Base-by-base conservation (phyloP, 37 sponge, comb jelly and placozoan species). In the Beroe ovata region DNA sequence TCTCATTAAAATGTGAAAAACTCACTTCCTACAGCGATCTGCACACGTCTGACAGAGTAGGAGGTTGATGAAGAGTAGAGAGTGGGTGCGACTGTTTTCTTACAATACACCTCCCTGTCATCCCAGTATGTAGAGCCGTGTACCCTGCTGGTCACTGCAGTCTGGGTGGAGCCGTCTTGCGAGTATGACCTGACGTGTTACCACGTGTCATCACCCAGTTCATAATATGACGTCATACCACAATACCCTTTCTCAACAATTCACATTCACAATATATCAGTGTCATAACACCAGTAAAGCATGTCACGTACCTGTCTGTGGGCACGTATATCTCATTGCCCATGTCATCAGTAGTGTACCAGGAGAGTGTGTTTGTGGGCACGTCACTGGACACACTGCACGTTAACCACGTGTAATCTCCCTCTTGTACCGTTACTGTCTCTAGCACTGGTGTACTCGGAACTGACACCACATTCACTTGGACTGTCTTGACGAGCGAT, bases 281-380 rank as follows among this genome's bases (percentile, higher is more conserved):
- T n/a, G n/a, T n/a, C n/a, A n/a, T n/a, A n/a, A n/a, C n/a, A n/a
- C n/a, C n/a, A n/a, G n/a, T n/a, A n/a, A n/a, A n/a, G n/a, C n/a
- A n/a, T n/a, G n/a, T n/a, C n/a, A 47, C 69, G 36, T 30, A 66
- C 69, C 69, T 66, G 16, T 66, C 36, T 6, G 69, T 66, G 35
- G 69, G 25, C 2, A 66, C 69, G 16, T 66, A 66, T 6, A 29
- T 26, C 33, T 66, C 69, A 1, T 26, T 1, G 8, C 69, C 69
- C 2, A 14, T 30, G 63, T 16, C 21, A 18, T 26, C 35, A 25
- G 33, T 34, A 33, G 36, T 34, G 69, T 34, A 66, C 69, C 69
- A 66, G 2, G 69, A 66, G 36, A 66, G 32, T 6, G 35, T 66
- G 36, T 33, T 34, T 4, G 34, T 34, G 18, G 69, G 69, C 2